A percentile compares a stretch with the other conserved stretches of the same genome.
Conservation (phyloP, 2,113 vertebrate genomes). For the Aplodontia rufa region DNA sequence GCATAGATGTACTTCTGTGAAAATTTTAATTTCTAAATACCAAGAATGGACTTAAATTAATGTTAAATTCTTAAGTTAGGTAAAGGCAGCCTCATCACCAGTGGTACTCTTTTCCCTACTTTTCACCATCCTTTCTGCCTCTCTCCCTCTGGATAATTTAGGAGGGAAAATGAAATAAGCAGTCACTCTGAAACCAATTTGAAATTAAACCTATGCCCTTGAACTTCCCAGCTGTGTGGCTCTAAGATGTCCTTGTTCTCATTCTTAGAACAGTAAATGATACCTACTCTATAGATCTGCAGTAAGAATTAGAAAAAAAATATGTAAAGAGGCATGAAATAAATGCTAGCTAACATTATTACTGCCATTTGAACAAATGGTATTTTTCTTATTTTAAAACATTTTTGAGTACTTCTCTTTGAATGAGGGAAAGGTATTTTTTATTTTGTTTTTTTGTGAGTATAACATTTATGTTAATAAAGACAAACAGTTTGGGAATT, state of each 20-base stretch:
- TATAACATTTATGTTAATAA: not conserved
- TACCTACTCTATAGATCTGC: not conserved
- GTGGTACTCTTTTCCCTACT: not conserved
- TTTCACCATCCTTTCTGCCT: not conserved
- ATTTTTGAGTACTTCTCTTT: constrained; percentile 36
- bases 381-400: constrained; percentile 31
- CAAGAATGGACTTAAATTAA: constrained; percentile 1
- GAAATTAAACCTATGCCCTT: not conserved
- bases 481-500: not conserved
- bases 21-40: constrained; percentile 54
- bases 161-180: not conserved
- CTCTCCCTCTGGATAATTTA: constrained; percentile 34
- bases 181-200: constrained; percentile 7
- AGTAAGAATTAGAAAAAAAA: not conserved
- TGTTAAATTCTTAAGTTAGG: not conserved
- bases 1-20: not conserved
- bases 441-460: not conserved
- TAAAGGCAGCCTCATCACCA: not conserved
- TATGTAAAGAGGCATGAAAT: not conserved
- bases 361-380: not conserved
- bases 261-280: not conserved
- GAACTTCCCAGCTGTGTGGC: not conserved
- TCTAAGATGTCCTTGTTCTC: not conserved
- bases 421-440: not conserved
- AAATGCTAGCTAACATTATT: not conserved